A percentile compares a stretch with the other conserved stretches of the same genome.
Conservation (phyloP, 2,797 vertebrate species). For the Enteromius fasciolatus region DNA sequence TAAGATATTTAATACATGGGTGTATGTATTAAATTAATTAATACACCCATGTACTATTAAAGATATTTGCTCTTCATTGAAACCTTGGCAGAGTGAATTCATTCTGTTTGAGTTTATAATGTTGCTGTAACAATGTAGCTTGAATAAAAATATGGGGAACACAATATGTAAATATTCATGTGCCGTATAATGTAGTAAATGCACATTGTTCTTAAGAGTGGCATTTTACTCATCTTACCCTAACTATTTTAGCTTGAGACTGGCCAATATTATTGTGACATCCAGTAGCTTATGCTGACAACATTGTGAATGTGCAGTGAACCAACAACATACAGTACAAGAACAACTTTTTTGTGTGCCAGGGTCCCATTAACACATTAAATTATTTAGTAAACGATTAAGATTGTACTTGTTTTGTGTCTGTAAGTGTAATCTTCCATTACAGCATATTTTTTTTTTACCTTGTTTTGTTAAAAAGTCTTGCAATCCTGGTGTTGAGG, state of each 20-base stretch:
- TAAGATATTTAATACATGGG: not conserved
- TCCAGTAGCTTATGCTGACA: not conserved
- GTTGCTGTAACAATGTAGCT: not conserved
- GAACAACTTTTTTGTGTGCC: not conserved
- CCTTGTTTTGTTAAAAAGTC: not conserved
- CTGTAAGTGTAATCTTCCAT: slow-evolving; percentile 15
- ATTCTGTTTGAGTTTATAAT: not conserved
- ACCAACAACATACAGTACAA: not conserved
- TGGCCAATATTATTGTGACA: not conserved
- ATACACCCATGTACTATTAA: too few species aligned
- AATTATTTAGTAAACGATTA: not conserved
- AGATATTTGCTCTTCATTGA: not conserved
- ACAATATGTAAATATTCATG: slow-evolving; percentile 7
- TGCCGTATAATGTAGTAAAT: not conserved
- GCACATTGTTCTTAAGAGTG: not conserved
- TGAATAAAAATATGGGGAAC: not conserved
- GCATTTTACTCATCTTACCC: not conserved
- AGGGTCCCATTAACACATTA: not conserved
- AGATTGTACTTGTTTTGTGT: not conserved
- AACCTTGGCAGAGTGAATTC: not conserved
- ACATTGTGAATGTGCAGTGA: not conserved
- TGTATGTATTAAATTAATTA: too few species aligned
- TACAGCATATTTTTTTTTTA: not conserved
- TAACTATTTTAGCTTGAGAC: not conserved
- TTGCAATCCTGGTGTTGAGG: slow-evolving; percentile 3